These are phyloP conservation scores for Papilio aristodemus DNA, from an alignment of 1,140 invertebrate genomes.

Conservation along the genomic window DNA sequence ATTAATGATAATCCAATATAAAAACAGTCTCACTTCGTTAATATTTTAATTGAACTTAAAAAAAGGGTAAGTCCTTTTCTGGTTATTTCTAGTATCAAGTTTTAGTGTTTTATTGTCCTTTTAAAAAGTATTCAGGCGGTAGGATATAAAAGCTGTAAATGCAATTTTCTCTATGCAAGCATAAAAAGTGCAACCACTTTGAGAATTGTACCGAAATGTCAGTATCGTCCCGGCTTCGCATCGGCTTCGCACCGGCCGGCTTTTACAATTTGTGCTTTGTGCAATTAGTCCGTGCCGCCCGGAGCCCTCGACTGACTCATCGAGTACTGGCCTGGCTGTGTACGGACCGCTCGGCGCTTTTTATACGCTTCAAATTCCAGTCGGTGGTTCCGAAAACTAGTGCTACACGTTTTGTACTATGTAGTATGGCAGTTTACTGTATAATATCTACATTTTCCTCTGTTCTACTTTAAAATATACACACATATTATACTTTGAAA, in stretches of 20 bases:
- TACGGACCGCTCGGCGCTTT: neutral
- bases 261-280: constrained; percentile 14
- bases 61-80: no score
- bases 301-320: neutral
- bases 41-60: no score
- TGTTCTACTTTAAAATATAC: no score
- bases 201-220: neutral
- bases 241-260: neutral
- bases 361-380: neutral
- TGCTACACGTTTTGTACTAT: neutral
- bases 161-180: neutral
- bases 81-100: no score
- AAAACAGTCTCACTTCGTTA: no score
- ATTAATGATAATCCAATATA: no score
- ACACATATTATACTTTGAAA: no score
- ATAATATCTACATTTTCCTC: no score
- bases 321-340: neutral
- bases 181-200: neutral
- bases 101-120: no score
- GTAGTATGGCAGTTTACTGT: no score
- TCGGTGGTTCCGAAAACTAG: neutral
- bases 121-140: neutral
- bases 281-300: neutral
- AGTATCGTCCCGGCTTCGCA: neutral
- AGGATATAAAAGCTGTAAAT: neutral